Base-by-base conservation (phyloP, 2,113 vertebrate genomes). In the Actinemys pallida region DNA sequence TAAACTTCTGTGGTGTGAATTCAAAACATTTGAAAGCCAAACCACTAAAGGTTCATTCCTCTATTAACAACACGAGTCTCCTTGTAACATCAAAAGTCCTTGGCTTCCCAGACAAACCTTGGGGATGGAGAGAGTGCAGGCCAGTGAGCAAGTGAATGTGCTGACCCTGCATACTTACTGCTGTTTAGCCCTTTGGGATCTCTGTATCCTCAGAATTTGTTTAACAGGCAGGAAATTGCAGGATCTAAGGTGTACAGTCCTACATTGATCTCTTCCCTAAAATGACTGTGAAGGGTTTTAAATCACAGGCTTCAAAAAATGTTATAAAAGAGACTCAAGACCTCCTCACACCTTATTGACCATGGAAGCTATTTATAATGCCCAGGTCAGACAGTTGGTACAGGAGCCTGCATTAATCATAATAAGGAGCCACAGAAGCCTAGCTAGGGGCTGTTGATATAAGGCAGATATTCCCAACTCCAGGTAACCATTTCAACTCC, bases 1-100 rank as follows among this genome's bases (percentile, higher is more conserved):
- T 94, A 57, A 5, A 83, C 72, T 59, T 93, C 56, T 91, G 50
- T 75, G 57, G 76, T 93, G 76, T 86, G 49, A 90, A 90, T 95
- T 96, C n/a, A 85, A 69, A 96, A 39, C 31, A 79, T 83, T 27
- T 84, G 72, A 78, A 91, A 91, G 50, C 35, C 27, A 78, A 47
- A 29, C 24, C 75, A 39, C 1, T 79, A 86, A 39, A 53, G 90
- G 54, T 45, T 92, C 81, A 88, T 88, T 16, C 17, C 93, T 91
- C 31, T 87, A 10, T 90, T 95, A 81, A 69, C 14, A 13, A 92
- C 53, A 50, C 6, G 89, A 94, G 50, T 84, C 89, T 78, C 57
- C 78, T 85, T 82, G 86, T 87, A 91, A 86, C 0, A 0, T 79
- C 16, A 25, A 16, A 81, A 52, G 83, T 87, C 22, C 59, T 93